Conservation (phyloP, 2,797 vertebrate genomes). For the Ctenopoma multispine region DNA sequence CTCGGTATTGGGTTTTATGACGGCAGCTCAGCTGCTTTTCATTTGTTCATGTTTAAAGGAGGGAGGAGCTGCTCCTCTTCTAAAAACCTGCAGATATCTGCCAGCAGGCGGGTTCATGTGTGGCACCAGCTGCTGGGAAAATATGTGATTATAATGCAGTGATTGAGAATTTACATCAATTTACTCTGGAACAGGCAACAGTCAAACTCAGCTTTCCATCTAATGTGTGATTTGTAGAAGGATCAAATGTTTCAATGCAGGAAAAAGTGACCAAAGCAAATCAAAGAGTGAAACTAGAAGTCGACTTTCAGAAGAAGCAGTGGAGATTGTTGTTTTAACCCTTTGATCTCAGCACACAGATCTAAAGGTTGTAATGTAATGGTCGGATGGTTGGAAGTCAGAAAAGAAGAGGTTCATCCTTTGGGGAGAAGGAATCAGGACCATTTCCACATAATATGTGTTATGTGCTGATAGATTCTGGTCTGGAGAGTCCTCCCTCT, state of each 20-base stretch:
- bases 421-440: background rate
- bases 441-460: too few relatives aligned
- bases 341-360: too few relatives aligned
- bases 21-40: conserved; percentile 14
- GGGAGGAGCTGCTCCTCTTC: conserved; percentile 15
- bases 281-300: background rate
- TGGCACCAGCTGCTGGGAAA: conserved; percentile 27
- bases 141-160: conserved; percentile 4
- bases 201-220: background rate
- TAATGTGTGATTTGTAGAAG: too few relatives aligned
- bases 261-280: background rate
- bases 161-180: background rate
- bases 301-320: too few relatives aligned
- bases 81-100: background rate
- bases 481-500: background rate
- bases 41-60: conserved; percentile 12
- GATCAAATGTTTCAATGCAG: too few relatives aligned
- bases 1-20: background rate
- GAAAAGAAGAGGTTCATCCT: background rate
- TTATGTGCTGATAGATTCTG: too few relatives aligned
- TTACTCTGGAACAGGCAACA: background rate
- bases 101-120: background rate
- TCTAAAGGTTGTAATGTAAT: too few relatives aligned
- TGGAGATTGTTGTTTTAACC: too few relatives aligned
- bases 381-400: too few relatives aligned